Percentiles rank a stretch among this genome's conserved stretches.
phyloP scores from a whole-genome alignment of 2,113 vertebrate genomes.

The Alligator sinensis region DNA sequence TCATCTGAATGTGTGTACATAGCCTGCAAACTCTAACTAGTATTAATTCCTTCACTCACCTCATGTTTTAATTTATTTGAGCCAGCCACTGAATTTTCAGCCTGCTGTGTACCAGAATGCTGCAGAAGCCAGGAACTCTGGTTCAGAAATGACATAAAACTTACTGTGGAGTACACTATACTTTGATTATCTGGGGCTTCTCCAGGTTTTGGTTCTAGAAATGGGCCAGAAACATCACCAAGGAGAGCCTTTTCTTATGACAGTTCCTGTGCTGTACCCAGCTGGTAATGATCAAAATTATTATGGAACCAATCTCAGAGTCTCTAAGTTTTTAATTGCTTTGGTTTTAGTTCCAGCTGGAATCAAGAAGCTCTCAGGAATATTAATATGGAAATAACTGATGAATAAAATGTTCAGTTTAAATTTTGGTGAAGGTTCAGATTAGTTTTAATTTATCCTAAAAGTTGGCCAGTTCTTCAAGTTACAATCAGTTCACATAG shows the following conservation, averaged over 20 bases:
- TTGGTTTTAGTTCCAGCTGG: constrained; percentile 1
- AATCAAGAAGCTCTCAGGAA: neutral
- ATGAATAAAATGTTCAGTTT: constrained; percentile 20
- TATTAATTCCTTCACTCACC: neutral
- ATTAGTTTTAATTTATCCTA: constrained; percentile 6
- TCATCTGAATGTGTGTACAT: neutral
- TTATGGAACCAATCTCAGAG: neutral
- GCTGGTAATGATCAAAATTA: neutral
- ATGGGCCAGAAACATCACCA: neutral
- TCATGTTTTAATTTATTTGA: neutral
- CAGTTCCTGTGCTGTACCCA: neutral
- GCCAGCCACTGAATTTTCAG: neutral
- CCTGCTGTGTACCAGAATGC: neutral
- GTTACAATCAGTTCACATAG: neutral
- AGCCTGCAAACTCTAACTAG: neutral
- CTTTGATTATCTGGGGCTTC: constrained; percentile 6
- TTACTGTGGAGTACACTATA: neutral
- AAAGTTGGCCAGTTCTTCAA: neutral
- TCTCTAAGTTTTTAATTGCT: neutral
- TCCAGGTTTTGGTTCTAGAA: neutral
- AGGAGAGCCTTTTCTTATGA: constrained; percentile 5
- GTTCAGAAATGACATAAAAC: neutral
- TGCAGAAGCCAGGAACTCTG: neutral
- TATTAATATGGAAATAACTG: neutral
- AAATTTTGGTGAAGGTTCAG: neutral